These are phyloP conservation scores for Xyrauchen texanus DNA, from an alignment of 2,113 vertebrate genomes.

Conservation along the genomic window DNA sequence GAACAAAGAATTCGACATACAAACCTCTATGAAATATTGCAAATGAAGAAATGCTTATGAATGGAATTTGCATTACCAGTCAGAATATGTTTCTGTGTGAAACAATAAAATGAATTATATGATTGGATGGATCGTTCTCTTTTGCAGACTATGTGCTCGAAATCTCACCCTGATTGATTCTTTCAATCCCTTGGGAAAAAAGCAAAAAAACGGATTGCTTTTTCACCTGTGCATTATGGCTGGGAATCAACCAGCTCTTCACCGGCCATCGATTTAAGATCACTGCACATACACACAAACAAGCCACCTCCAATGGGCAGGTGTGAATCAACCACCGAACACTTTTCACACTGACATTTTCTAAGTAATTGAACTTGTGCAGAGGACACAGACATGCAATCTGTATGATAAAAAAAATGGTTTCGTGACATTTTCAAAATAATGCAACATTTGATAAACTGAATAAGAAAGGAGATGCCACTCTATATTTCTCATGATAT, in stretches of 20 bases:
- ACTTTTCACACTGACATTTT: slow-evolving; percentile 10
- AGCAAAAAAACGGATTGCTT: slow-evolving; percentile 18
- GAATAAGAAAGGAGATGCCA: background rate
- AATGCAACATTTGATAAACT: background rate
- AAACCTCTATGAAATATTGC: background rate
- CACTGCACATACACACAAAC: background rate
- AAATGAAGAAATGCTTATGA: background rate
- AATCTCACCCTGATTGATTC: slow-evolving; percentile 33
- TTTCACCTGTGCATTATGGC: slow-evolving; percentile 33
- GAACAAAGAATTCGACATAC: background rate
- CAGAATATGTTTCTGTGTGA: background rate
- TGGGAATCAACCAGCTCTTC: slow-evolving; percentile 37
- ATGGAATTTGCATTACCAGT: background rate
- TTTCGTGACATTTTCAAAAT: slow-evolving; percentile 18
- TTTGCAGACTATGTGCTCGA: slow-evolving; percentile 16
- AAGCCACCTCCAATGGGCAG: background rate
- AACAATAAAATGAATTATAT: background rate
- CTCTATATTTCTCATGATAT: background rate
- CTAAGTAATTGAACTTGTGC: slow-evolving; percentile 16
- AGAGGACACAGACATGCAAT: background rate
- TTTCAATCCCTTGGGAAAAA: slow-evolving; percentile 8
- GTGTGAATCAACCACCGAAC: slow-evolving; percentile 20
- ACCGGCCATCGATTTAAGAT: slow-evolving; percentile 40
- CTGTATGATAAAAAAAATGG: background rate
- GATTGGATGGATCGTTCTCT: background rate